Evolutionary conservation across 2,797 vertebrate species (phyloP).

Genomic region (Nyctibius grandis): DNA sequence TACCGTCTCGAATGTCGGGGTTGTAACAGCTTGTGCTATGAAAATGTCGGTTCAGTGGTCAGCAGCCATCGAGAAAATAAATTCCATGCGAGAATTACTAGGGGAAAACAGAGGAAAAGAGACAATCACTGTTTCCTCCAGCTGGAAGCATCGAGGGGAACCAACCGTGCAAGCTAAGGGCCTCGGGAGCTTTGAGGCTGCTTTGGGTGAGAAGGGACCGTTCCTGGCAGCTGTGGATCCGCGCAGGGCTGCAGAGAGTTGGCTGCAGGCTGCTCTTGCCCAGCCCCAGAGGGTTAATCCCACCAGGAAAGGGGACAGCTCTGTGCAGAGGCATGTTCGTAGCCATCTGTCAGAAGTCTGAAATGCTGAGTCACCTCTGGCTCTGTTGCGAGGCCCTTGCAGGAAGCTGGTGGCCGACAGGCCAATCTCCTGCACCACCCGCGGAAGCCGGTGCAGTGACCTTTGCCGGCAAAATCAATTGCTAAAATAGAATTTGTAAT

Average conservation of each 20-base stretch:
- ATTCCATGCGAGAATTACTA: background rate
- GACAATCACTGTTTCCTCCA: background rate
- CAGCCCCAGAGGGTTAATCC: background rate
- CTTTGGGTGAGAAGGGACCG: background rate
- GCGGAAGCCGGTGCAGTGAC: accelerated
- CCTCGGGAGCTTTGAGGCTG: background rate
- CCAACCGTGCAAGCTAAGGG: background rate
- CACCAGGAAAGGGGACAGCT: accelerated
- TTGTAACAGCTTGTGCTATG: background rate
- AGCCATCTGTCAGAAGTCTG: background rate
- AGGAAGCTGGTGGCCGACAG: background rate
- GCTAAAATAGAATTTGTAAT: background rate
- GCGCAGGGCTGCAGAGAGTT: background rate
- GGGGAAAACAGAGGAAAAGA: background rate
- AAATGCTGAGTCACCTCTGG: background rate
- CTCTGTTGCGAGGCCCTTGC: background rate
- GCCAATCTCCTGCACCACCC: background rate
- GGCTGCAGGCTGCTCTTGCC: background rate
- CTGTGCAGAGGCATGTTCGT: background rate
- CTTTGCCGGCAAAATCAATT: background rate
- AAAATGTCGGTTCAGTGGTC: constrained; percentile 14
- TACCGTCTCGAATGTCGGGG: background rate
- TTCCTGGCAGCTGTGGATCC: background rate
- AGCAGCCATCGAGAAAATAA: background rate
- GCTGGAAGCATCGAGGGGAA: background rate